Percentiles rank a stretch among this genome's conserved stretches.
phyloP scores from a whole-genome alignment of 2,113 vertebrate species.

The Marmota monax region DNA sequence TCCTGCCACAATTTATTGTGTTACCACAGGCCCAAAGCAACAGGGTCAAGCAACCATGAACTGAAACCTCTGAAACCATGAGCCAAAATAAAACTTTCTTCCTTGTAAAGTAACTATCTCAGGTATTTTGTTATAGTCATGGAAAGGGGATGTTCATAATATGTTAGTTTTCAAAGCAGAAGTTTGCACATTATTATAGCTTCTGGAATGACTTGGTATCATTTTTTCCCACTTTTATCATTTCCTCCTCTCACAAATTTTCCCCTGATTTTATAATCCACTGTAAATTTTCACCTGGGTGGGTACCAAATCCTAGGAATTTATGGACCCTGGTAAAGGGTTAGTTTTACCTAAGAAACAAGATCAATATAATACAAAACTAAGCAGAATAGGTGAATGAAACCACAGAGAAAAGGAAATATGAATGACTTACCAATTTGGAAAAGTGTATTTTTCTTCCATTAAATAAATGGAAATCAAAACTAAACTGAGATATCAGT shows the following conservation, averaged over 20 bases:
- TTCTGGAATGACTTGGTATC: background rate
- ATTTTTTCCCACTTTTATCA: background rate
- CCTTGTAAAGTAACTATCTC: background rate
- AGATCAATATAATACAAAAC: background rate
- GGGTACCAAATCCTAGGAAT: background rate
- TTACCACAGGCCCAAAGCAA: background rate
- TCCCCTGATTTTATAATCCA: background rate
- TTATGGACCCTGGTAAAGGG: background rate
- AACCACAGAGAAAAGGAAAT: background rate
- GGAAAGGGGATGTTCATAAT: background rate
- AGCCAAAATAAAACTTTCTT: background rate
- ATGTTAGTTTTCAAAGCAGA: background rate
- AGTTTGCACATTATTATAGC: background rate
- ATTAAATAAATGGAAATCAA: background rate
- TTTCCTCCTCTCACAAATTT: background rate
- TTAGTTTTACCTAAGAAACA: conserved; percentile 1
- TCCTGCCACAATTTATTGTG: background rate
- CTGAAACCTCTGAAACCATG: background rate
- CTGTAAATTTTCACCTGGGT: background rate
- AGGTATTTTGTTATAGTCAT: background rate
- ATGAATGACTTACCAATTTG: background rate
- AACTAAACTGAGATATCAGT: background rate
- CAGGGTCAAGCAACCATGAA: background rate
- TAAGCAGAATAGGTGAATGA: background rate
- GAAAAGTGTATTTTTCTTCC: background rate